Base-by-base conservation (phyloP, 2,797 vertebrate genomes). In the Anomalospiza imberbis region DNA sequence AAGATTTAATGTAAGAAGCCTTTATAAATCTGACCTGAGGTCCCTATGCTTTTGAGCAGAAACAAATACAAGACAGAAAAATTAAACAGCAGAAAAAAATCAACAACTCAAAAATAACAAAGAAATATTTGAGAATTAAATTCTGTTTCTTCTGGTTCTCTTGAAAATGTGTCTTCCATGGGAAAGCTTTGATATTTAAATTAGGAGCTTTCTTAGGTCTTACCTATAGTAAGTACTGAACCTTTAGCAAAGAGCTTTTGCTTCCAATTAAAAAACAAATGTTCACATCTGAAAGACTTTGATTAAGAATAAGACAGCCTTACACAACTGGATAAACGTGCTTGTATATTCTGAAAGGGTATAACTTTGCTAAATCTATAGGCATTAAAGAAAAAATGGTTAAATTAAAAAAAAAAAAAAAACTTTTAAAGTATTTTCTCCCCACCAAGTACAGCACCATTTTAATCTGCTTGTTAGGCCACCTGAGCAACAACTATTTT, bases 401-500 rank as follows among this genome's bases (percentile, higher is more conserved):
- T 60, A 63, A 14, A 48, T 10, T 13, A 40, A 40, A 40, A 15
- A 51, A 70, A 40, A 40, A 15, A 51, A 70, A 83, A 66, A 72
- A 79, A 34, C 6, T 22, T 44, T 14, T 16, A 5, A 47, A 60
- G 31, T n/a, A 21, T 68, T 85, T 94, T 71, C 31, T 84, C 58
- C 89, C 15, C 36, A 47, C 14, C 26, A 67, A 76, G 58, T 28
- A 65, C 2, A 67, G 40, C 25, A 70, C 44, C 12, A 25, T 25
- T 92, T 95, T 83, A 70, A 92, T 92, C 91, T 75, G 40, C 76
- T 73, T 53, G 16, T 45, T 92, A 88, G 16, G 51, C 88, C 73
- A 86, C 82, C 87, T 86, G 55, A 89, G 60, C 18, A 93, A 32
- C 78, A 93, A 80, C 14, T 73, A 70, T 16, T 94, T 89, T 16